A percentile compares a stretch with the other conserved stretches of the same genome.
phyloP scores from a whole-genome alignment of 2,888 invertebrate genomes.

The Diaphora mendica region DNA sequence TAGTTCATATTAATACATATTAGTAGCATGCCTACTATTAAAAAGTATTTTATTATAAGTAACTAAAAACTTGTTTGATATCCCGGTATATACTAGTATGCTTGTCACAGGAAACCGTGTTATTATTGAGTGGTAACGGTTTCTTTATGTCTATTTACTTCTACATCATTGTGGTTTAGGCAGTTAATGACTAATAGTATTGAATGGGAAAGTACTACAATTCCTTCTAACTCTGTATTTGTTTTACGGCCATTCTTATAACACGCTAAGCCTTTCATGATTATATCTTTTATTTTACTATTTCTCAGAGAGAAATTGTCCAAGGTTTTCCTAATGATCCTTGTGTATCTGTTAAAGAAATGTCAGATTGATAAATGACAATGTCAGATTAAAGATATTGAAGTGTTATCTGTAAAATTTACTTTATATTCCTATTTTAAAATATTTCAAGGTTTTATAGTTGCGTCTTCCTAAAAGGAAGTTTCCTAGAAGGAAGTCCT shows the following conservation, averaged over 20 bases:
- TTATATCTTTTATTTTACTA: background rate
- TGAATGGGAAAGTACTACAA: background rate
- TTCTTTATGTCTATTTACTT: constrained; percentile 34
- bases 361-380: background rate
- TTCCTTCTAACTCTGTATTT: background rate
- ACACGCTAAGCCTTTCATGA: background rate
- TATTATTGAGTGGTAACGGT: constrained; percentile 56
- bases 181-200: background rate
- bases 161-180: constrained; percentile 10
- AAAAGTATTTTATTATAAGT: constrained; percentile 41
- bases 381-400: background rate
- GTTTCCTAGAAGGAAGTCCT: no score
- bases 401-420: background rate
- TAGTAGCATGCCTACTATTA: constrained; percentile 38
- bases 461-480: no score
- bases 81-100: constrained; percentile 40
- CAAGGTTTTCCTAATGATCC: background rate
- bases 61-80: constrained; percentile 45
- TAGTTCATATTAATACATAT: constrained; percentile 35
- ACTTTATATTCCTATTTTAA: background rate
- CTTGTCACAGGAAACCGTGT: constrained; percentile 55
- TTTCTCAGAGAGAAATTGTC: background rate
- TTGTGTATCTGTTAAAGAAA: background rate
- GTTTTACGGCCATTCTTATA: background rate
- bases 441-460: background rate